phyloP scores from a whole-genome alignment of 1,140 invertebrate species.

The Diplogasteroides magnus region DNA sequence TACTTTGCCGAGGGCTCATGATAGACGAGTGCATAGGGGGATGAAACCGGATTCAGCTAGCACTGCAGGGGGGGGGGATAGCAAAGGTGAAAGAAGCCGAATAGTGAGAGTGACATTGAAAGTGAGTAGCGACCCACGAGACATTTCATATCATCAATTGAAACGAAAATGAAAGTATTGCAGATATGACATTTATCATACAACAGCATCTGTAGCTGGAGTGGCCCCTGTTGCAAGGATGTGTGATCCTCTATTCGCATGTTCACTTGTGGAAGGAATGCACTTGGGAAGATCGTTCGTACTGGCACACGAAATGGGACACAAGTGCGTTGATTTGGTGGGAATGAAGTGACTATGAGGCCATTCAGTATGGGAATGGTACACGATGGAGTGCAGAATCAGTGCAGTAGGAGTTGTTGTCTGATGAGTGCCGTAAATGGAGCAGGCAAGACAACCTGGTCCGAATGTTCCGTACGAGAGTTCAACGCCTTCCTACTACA shows the following conservation, averaged over 20 bases:
- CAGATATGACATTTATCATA: constrained; percentile 54
- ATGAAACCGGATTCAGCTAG: too few species aligned
- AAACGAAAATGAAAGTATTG: too few species aligned
- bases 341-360: too few species aligned
- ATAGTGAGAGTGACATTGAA: too few species aligned
- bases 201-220: constrained; percentile 50
- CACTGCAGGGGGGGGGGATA: too few species aligned
- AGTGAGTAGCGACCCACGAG: too few species aligned
- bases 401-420: constrained; percentile 51
- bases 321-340: too few species aligned
- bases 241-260: constrained; percentile 55
- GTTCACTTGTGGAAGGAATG: constrained; percentile 49
- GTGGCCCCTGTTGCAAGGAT: constrained; percentile 54
- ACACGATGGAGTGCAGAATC: constrained; percentile 54
- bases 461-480: constrained; percentile 50
- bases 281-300: constrained; percentile 54
- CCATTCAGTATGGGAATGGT: constrained; percentile 55
- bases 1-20: too few species aligned
- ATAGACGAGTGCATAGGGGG: too few species aligned
- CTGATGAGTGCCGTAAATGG: constrained; percentile 55
- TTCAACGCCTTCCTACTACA: constrained; percentile 55
- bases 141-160: too few species aligned
- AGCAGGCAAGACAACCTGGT: constrained; percentile 55
- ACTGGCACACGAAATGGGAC: constrained; percentile 54
- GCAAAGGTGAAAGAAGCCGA: too few species aligned